These are phyloP conservation scores for Poeciliopsis presidionis DNA, from an alignment of 2,797 vertebrate species.

Conservation along the genomic window DNA sequence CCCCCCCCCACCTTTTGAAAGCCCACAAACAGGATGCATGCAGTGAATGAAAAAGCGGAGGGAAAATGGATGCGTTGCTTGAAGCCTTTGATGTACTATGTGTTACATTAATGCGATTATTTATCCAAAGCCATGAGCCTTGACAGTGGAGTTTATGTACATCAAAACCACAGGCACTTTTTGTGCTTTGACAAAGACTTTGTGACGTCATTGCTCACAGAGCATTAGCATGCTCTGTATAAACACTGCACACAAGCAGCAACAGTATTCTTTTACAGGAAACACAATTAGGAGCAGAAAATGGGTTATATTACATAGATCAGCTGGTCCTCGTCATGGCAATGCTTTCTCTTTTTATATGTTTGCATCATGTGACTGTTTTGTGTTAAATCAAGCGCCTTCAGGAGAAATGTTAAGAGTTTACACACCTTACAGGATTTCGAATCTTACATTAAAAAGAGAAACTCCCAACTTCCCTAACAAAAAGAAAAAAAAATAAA, in stretches of 20 bases:
- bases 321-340: not conserved
- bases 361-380: not conserved
- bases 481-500: not conserved
- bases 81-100: slow-evolving; percentile 40
- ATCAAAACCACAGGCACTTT: slow-evolving; percentile 44
- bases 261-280: not conserved
- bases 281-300: slow-evolving; percentile 7
- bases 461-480: not conserved
- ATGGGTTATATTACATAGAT: slow-evolving; percentile 24
- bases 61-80: slow-evolving; percentile 24
- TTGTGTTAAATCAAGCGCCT: not conserved
- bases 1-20: not conserved
- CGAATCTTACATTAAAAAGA: not conserved
- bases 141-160: slow-evolving; percentile 46
- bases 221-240: not conserved
- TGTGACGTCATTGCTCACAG: slow-evolving; percentile 22
- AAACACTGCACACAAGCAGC: not conserved
- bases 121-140: slow-evolving; percentile 48
- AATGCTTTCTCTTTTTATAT: not conserved
- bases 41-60: slow-evolving; percentile 26
- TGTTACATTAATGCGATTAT: slow-evolving; percentile 60
- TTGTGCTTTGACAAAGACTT: slow-evolving; percentile 29
- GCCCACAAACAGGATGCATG: slow-evolving; percentile 15
- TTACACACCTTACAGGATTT: not conserved
- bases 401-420: not conserved